Evolutionary conservation across 1,140 invertebrate genomes (phyloP), one percentile per base, ranked within the genome.

Genomic region (Pseudomyrmex flavicornis): DNA sequence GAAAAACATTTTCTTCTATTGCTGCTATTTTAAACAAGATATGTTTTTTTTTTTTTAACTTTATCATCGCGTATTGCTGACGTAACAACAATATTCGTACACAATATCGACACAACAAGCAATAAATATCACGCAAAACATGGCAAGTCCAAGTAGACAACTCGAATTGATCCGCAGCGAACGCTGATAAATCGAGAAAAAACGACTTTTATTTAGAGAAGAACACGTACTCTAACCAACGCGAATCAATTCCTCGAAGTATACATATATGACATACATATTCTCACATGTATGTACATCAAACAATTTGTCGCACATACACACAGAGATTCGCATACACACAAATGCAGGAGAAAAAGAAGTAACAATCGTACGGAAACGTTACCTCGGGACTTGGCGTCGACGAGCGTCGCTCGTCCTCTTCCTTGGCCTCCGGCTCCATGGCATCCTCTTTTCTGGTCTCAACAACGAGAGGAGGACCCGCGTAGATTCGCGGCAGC

Each of bases 301-400:
- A 1, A 15, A n/a, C 7, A 54, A 59, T 69, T 54, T 69, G 15
- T 10, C 44, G 12, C 4, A 20, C n/a, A 22, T 15, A 2, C 56
- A 46, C 2, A 13, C 20, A 2, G 26, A 2, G 26, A 26, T 26
- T 26, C 54, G 59, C 26, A 1, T 5, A 44, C 2, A 35, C 2
- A 62, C 3, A n/a, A 13, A 62, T 10, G 17, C 2, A 59, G 20
- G 15, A 20, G 1, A n/a, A 20, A 13, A 9, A 20, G 8, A n/a
- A 2, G 17, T 22, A 54, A 62, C 3, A 54, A 2, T 0, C 1
- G 17, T 4, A 22, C 44, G 44, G 10, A 50, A 20, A 50, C 12
- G 12, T 77, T 84, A 93, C 93, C 86, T 94, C 92, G 4, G 92
- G 91, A 84, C 90, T 93, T 9, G 92, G 89, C n/a, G 90, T 90